Percentiles rank a stretch among this genome's conserved stretches.
phyloP scores from a whole-genome alignment of 2,113 vertebrate genomes.

The Chaetops frenatus region DNA sequence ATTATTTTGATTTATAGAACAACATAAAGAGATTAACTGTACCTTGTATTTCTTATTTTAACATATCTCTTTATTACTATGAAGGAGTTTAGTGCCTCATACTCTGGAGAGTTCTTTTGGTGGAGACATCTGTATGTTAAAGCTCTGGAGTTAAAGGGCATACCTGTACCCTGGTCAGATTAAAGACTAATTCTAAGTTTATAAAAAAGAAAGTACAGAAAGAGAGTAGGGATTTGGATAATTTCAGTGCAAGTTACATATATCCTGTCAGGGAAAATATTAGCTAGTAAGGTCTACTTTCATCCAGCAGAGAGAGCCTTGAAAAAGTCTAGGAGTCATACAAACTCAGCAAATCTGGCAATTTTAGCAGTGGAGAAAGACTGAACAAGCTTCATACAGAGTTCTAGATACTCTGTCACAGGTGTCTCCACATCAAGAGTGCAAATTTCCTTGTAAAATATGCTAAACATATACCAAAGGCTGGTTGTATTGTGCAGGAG shows the following conservation, averaged over 20 bases:
- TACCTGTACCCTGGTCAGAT: not conserved
- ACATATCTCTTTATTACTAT: not conserved
- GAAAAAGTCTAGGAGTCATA: not conserved
- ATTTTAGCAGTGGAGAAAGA: not conserved
- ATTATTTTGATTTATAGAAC: not conserved
- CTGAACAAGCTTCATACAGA: no score
- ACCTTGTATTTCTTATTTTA: not conserved
- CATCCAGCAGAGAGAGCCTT: not conserved
- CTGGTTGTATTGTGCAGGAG: accelerated
- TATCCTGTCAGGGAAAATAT: not conserved
- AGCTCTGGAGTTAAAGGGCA: accelerated
- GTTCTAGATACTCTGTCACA: accelerated
- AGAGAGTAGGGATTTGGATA: accelerated
- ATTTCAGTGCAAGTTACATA: not conserved
- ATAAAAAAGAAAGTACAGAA: no score
- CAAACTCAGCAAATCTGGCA: not conserved
- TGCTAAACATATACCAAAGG: not conserved
- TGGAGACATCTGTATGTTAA: not conserved
- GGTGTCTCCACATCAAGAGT: not conserved
- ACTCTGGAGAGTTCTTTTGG: not conserved
- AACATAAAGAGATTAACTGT: not conserved
- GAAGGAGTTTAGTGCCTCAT: not conserved
- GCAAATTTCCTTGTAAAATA: not conserved
- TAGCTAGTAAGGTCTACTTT: not conserved
- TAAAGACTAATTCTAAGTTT: not conserved